Evolutionary conservation across 1,140 invertebrate genomes (phyloP), one percentile per base, ranked within the genome.

Genomic region (Helicoverpa zea): DNA sequence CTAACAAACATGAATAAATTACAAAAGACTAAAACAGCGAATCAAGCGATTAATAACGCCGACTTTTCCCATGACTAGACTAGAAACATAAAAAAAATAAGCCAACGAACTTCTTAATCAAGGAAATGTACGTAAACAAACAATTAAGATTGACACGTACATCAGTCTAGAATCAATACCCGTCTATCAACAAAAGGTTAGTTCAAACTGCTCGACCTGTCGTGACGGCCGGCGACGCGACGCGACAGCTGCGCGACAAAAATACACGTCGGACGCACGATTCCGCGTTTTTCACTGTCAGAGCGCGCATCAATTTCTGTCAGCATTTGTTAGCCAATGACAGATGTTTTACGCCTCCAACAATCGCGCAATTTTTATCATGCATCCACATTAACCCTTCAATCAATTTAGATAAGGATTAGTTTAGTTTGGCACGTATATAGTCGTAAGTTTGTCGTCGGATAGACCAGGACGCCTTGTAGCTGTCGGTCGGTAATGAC

Each of bases 211-310:
- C 16, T 11, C 13, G 14, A 58, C 61, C 70, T 83, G 83, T 74
- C 83, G 83, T 14, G 89, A 92, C 91, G 83, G 82, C 80, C 76
- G 49, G 83, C 86, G 90, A 92, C 90, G 83, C 74, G 84, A 49
- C 83, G 85, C 87, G 88, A 93, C 93, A 94, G 93, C 93, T 93
- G 92, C 88, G 84, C 75, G 78, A 84, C 89, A 93, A 89, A 93
- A 90, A 92, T 94, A 94, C 68, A 79, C 79, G 79, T 63, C 86
- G 92, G 91, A 88, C 91, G 91, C 88, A 86, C 89, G 86, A 91
- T 92, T 94, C 92, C 91, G 92, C 91, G 91, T 94, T 94, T 94
- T 94, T 94, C 93, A 94, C 93, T 94, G 93, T 94, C 93, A 91
- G 81, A 86, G 83, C 81, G 81, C 88, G 86, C 92, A 94, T 94